A percentile compares a stretch with the other conserved stretches of the same genome.
Evolutionary conservation across 2,797 vertebrate genomes (phyloP).

Genomic region (Rousettus madagascariensis): DNA sequence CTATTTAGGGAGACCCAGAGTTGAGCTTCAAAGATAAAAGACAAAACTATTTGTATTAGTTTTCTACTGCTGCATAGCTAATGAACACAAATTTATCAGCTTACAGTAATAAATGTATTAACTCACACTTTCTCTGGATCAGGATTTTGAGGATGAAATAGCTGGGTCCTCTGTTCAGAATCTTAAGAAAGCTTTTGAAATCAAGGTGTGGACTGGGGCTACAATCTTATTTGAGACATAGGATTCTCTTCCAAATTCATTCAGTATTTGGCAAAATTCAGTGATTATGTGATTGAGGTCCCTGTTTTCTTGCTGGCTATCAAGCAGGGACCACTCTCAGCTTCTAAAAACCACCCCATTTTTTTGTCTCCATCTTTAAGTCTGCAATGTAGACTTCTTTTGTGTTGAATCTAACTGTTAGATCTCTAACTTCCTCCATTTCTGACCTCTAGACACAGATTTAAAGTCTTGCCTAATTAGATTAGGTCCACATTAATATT

Average conservation of each 20-base stretch:
- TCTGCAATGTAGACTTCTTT: background rate
- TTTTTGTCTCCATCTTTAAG: background rate
- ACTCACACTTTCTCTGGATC: background rate
- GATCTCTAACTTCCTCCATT: background rate
- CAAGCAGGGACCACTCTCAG: background rate
- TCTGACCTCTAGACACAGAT: background rate
- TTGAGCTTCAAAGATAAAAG: background rate
- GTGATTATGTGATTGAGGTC: background rate
- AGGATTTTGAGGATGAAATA: background rate
- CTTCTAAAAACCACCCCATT: background rate
- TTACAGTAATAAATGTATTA: background rate
- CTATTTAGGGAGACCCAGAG: background rate
- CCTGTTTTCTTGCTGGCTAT: background rate
- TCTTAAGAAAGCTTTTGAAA: background rate
- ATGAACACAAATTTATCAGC: background rate
- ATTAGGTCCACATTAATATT: background rate
- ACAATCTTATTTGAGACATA: background rate
- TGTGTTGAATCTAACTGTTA: background rate
- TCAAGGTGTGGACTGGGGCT: background rate
- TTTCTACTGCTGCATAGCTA: background rate
- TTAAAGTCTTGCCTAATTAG: background rate
- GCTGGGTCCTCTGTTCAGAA: background rate
- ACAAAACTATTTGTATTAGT: background rate
- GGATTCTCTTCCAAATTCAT: background rate
- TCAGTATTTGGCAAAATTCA: background rate